Conservation (phyloP, 2,797 vertebrate species). For the Neoniphon sammara region DNA sequence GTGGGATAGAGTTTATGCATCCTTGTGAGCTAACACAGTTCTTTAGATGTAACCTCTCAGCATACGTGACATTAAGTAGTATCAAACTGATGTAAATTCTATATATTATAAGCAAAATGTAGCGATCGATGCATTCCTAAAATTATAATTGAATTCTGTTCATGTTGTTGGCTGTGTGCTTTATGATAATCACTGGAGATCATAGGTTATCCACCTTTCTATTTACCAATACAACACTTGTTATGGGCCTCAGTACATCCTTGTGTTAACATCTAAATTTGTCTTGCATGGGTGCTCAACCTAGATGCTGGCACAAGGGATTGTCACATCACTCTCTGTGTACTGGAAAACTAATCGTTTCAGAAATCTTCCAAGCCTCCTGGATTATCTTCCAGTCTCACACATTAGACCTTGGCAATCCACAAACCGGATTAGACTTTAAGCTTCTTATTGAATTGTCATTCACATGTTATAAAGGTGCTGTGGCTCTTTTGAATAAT, state of each 20-base stretch:
- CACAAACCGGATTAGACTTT: conserved; percentile 62
- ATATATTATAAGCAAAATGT: background rate
- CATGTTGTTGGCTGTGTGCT: too few species aligned
- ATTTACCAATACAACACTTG: background rate
- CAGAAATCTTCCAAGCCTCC: conserved; percentile 17
- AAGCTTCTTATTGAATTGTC: conserved; percentile 67
- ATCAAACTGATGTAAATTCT: too few species aligned
- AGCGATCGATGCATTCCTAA: background rate
- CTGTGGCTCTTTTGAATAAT: conserved; percentile 12
- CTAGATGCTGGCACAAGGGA: conserved; percentile 18
- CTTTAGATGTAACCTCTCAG: too few species aligned
- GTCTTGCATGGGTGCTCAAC: background rate
- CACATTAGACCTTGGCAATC: conserved; percentile 39
- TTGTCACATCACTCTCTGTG: conserved; percentile 28
- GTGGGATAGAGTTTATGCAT: too few species aligned
- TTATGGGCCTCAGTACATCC: background rate
- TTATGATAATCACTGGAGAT: too few species aligned
- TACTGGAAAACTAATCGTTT: conserved; percentile 34
- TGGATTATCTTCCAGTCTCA: conserved; percentile 56
- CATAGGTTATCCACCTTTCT: background rate
- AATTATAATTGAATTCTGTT: background rate
- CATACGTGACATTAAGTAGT: too few species aligned
- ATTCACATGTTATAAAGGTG: conserved; percentile 35
- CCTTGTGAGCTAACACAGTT: too few species aligned
- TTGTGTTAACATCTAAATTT: background rate